Conservation (phyloP, 1,140 invertebrate species). For the Meloidogyne exigua region DNA sequence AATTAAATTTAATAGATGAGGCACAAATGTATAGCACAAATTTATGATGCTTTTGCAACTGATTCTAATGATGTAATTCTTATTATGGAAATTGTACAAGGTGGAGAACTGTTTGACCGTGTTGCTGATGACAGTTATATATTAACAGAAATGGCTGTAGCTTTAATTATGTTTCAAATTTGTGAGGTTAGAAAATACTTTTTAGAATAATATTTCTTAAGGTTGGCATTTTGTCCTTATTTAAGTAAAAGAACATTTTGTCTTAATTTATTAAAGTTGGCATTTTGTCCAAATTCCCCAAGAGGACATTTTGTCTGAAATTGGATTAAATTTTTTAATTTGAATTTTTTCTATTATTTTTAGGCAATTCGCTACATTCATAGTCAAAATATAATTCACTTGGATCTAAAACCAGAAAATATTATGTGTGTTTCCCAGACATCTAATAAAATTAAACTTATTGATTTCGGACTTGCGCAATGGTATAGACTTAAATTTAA, state of each 20-base stretch:
- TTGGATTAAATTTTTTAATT: not conserved
- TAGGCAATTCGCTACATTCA: conserved; percentile 68
- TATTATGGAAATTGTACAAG: conserved; percentile 68
- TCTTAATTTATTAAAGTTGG: not conserved
- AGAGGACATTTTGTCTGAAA: not conserved
- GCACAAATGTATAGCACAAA: conserved; percentile 68
- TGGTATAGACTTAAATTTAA: conserved; percentile 52
- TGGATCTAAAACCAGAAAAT: conserved; percentile 69
- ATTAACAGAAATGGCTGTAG: conserved; percentile 68
- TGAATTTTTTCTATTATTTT: not conserved
- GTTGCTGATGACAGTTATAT: conserved; percentile 68
- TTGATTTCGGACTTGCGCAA: conserved; percentile 54
- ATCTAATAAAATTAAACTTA: conserved; percentile 64
- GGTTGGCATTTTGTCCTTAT: too few species aligned
- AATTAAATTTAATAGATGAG: conserved; percentile 56
- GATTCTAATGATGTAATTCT: conserved; percentile 69
- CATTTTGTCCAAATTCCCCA: not conserved
- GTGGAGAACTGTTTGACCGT: conserved; percentile 70
- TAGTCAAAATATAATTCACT: conserved; percentile 67
- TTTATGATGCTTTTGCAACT: conserved; percentile 69
- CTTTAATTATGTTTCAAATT: conserved; percentile 67
- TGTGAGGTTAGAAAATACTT: conserved; percentile 18
- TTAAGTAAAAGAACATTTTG: not conserved
- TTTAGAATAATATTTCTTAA: too few species aligned
- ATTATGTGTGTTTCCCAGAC: conserved; percentile 65